A percentile compares a stretch with the other conserved stretches of the same genome.
phyloP scores from a whole-genome alignment of 2,797 vertebrate species.

The Siniperca undulata region DNA sequence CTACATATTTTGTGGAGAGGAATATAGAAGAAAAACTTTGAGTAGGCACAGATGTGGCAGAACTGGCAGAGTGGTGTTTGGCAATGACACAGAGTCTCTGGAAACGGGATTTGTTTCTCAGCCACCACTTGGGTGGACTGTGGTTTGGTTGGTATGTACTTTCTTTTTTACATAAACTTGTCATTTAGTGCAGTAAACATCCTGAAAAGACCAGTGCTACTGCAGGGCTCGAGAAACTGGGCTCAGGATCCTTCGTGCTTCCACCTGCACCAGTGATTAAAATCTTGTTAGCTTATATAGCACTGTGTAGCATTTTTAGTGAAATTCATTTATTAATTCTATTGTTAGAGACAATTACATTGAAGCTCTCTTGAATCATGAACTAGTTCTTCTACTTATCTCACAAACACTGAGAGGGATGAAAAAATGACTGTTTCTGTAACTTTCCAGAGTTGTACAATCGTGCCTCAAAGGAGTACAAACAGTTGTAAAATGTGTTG shows the following conservation, averaged over 20 bases:
- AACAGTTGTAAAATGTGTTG: slow-evolving; percentile 19
- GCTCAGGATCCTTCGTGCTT: neutral
- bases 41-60: slow-evolving; percentile 66
- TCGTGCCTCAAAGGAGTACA: neutral
- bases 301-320: no score
- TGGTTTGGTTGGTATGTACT: slow-evolving; percentile 45
- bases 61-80: slow-evolving; percentile 42
- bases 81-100: slow-evolving; percentile 44
- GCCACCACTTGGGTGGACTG: slow-evolving; percentile 52
- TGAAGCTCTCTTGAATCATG: neutral
- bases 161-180: slow-evolving; percentile 52
- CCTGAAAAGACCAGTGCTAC: slow-evolving; percentile 7
- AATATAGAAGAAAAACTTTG: slow-evolving; percentile 42
- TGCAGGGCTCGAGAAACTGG: neutral
- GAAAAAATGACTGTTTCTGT: neutral
- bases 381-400: neutral
- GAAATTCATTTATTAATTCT: neutral
- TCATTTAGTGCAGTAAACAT: slow-evolving; percentile 55
- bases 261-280: neutral
- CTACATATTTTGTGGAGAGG: slow-evolving; percentile 40
- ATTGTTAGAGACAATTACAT: neutral
- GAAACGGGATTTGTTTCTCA: slow-evolving; percentile 49
- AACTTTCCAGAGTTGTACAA: slow-evolving; percentile 14
- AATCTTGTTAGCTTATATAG: neutral
- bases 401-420: neutral